These are phyloP conservation scores for Isaurus tuberculatus DNA, from an alignment of 92 coral and sea anemone genomes.

Conservation along the genomic window DNA sequence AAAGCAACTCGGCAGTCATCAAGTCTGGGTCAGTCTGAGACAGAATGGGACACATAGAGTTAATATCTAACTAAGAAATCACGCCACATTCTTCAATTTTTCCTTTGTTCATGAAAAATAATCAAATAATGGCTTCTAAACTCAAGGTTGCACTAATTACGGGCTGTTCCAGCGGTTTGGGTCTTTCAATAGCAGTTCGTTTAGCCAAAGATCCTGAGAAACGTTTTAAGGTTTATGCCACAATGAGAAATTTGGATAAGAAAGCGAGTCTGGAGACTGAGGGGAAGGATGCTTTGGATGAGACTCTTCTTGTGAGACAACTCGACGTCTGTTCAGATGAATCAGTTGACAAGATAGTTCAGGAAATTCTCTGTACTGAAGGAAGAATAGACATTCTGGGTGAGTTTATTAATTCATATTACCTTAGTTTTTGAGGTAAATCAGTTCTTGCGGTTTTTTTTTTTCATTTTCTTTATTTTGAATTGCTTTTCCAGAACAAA, in stretches of 20 bases:
- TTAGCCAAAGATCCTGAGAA: constrained; percentile 91
- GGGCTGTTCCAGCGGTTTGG: constrained; percentile 93
- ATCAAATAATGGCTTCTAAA: neutral
- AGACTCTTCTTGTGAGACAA: no score
- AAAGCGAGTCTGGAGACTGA: constrained; percentile 69
- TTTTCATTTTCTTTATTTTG: no score
- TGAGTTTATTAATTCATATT: constrained; percentile 59
- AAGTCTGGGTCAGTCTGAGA: no score
- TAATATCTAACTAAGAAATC: no score
- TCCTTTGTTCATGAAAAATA: no score
- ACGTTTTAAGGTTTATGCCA: no score
- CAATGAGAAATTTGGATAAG: constrained; percentile 82
- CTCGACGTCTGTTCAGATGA: constrained; percentile 90
- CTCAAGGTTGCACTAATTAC: constrained; percentile 75
- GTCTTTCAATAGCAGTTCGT: constrained; percentile 77
- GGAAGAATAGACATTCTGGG: constrained; percentile 83
- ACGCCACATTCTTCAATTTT: no score
- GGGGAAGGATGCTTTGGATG: constrained; percentile 68
- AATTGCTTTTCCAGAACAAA: no score
- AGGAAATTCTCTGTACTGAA: constrained; percentile 69
- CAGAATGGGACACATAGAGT: no score
- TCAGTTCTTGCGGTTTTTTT: no score
- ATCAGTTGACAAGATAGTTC: constrained; percentile 72
- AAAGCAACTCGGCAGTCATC: no score
- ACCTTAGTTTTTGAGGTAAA: no score